Percentiles rank a stretch among this genome's conserved stretches.
Conservation (phyloP, 2,888 invertebrate species). For the Mythimna loreyi region DNA sequence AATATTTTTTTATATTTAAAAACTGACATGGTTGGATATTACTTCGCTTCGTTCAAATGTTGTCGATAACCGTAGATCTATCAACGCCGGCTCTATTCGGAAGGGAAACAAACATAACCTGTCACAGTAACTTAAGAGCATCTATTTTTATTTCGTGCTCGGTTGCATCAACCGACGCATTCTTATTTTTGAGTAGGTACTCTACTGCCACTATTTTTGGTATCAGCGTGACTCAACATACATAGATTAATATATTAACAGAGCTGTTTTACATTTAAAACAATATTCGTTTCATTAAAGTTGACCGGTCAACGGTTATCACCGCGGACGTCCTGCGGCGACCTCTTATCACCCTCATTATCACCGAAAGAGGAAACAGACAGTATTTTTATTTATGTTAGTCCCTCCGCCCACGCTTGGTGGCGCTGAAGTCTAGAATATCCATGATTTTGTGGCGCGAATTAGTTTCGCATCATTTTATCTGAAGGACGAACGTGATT, state of each 20-base stretch:
- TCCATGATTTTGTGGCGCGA: conserved; percentile 72
- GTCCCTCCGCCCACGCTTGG: conserved; percentile 76
- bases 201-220: conserved; percentile 52
- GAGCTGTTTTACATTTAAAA: conserved; percentile 59
- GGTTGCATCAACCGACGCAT: conserved; percentile 38
- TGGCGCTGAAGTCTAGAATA: conserved; percentile 75
- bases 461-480: conserved; percentile 72
- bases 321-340: conserved; percentile 84
- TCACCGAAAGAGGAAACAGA: conserved; percentile 86
- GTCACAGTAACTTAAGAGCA: conserved; percentile 36
- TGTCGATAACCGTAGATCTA: conserved; percentile 43
- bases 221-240: conserved; percentile 56
- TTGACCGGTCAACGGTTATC: conserved; percentile 84
- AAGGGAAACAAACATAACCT: conserved; percentile 16
- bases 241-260: conserved; percentile 47
- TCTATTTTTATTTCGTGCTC: conserved; percentile 39
- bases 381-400: conserved; percentile 85
- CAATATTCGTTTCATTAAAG: conserved; percentile 73
- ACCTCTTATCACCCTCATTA: conserved; percentile 75
- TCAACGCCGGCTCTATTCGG: conserved; percentile 19
- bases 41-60: conserved; percentile 24
- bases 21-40: conserved; percentile 34
- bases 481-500: conserved; percentile 72
- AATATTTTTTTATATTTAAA: conserved; percentile 50
- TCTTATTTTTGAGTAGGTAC: conserved; percentile 24